Conservation (phyloP, 2,113 vertebrate species). For the Saccopteryx bilineata region DNA sequence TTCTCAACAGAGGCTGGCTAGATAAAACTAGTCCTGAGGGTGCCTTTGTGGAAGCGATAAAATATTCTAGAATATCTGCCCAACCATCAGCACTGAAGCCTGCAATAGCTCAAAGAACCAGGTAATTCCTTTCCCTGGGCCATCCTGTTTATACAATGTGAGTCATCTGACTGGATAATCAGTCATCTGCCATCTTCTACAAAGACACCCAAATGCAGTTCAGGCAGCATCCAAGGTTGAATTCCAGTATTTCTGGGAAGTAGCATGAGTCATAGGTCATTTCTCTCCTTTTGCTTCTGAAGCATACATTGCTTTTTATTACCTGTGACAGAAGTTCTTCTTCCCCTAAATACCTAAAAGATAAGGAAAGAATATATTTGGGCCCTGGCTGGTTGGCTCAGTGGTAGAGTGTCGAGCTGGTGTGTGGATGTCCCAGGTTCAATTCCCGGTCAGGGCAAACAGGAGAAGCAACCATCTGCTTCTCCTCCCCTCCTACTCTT, state of each 20-base stretch:
- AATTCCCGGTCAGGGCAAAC: too few species aligned
- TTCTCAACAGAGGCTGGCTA: background rate
- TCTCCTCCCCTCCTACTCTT: too few species aligned
- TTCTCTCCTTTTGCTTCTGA: background rate
- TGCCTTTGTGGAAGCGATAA: background rate
- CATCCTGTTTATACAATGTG: conserved; percentile 56
- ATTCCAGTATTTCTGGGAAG: conserved; percentile 45
- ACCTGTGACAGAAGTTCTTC: background rate
- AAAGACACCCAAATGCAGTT: background rate
- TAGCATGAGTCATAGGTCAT: background rate
- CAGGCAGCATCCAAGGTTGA: background rate
- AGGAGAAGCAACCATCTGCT: too few species aligned
- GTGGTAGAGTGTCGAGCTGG: too few species aligned
- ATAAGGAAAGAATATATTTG: background rate
- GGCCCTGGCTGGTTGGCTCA: too few species aligned
- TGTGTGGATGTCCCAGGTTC: too few species aligned
- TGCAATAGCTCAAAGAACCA: background rate
- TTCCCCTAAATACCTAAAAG: background rate
- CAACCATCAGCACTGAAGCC: background rate
- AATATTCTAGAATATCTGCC: background rate
- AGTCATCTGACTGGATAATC: conserved; percentile 43
- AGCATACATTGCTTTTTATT: background rate
- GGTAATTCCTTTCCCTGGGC: conserved; percentile 58
- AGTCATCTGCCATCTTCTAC: conserved; percentile 55
- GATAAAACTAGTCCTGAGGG: background rate